Percentiles rank a stretch among this genome's conserved stretches.
Evolutionary conservation across 2,888 invertebrate species (phyloP).

Genomic region (Conchocele bisecta): DNA sequence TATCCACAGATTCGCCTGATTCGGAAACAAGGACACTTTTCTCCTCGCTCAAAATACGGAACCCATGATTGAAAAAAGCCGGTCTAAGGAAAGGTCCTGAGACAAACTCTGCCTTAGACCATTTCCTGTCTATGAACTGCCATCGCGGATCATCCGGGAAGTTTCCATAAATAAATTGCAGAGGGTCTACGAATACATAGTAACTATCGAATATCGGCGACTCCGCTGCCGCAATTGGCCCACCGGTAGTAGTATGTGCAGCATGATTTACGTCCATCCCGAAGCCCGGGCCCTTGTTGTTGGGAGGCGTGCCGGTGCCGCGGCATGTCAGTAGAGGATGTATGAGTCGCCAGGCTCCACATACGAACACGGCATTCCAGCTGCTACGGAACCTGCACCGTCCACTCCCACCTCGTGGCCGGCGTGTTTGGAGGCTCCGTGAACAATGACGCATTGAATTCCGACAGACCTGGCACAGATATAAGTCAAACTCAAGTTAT

Average conservation of each 20-base stretch:
- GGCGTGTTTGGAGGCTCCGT: constrained; percentile 56
- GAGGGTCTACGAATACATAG: constrained; percentile 57
- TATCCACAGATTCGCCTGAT: constrained; percentile 40
- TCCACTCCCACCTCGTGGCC: constrained; percentile 48
- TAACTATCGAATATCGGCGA: constrained; percentile 37
- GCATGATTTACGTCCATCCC: too few species aligned
- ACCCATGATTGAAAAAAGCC: constrained; percentile 41
- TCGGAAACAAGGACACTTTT: constrained; percentile 42
- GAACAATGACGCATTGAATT: constrained; percentile 51
- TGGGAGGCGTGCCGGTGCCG: too few species aligned
- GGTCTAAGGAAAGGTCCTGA: constrained; percentile 35
- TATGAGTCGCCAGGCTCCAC: constrained; percentile 48
- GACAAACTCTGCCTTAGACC: constrained; percentile 40
- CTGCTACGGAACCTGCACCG: constrained; percentile 25
- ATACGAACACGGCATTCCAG: constrained; percentile 58
- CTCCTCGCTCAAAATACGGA: constrained; percentile 39
- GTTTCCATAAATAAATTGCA: constrained; percentile 54
- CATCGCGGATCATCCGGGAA: constrained; percentile 56
- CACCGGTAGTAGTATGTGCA: too few species aligned
- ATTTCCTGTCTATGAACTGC: constrained; percentile 47
- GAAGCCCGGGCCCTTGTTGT: too few species aligned
- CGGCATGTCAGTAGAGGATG: constrained; percentile 56
- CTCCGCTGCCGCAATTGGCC: constrained; percentile 30
- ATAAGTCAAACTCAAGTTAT: neutral
- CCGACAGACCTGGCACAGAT: constrained; percentile 42